Base-by-base conservation (phyloP, 2,888 invertebrate genomes). In the Liopterus haemorrhoidalis region DNA sequence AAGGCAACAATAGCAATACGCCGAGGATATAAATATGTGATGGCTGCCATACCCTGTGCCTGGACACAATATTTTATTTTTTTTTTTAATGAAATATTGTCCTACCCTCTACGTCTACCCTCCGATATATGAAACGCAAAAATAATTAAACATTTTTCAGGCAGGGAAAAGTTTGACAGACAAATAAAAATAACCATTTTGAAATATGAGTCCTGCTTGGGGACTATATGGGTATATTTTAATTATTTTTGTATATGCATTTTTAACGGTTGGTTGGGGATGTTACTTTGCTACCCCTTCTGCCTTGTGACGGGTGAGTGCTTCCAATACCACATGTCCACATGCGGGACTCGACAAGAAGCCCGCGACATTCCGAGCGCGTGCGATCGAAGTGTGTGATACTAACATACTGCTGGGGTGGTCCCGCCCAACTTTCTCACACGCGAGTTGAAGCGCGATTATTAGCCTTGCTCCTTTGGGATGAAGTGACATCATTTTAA, bases 81-180 rank as follows among this genome's bases (percentile, higher is more conserved):
- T 39, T 39, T 39, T 45, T 45, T 44, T 39, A 39, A 43, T 39
- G 39, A 45, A 45, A 38, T 39, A 45, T 39, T 39, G 38, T 30
- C 11, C 11, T 4, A 5, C 28, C 28, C 8, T 28, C 12, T n/a
- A 8, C 12, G n/a, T 28, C 11, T 11, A 28, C 28, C 11, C 62
- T 65, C 62, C 66, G 66, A 67, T 67, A 68, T 68, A 67, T 64
- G 67, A 63, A 68, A 68, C 67, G 67, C 65, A 67, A 68, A 68
- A 68, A 68, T 69, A 68, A 68, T 69, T 68, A 68, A 68, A 69
- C 68, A 69, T 69, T 69, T 69, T 68, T 69, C 68, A 68, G 67
- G 31, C 31, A 35, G 36, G 46, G 67, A 66, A 67, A 67, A 67
- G 66, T 68, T 68, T 68, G 69, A 68, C 69, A 67, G 68, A 68